Base-by-base conservation (phyloP, 1,140 invertebrate genomes). In the Coboldia fuscipes region DNA sequence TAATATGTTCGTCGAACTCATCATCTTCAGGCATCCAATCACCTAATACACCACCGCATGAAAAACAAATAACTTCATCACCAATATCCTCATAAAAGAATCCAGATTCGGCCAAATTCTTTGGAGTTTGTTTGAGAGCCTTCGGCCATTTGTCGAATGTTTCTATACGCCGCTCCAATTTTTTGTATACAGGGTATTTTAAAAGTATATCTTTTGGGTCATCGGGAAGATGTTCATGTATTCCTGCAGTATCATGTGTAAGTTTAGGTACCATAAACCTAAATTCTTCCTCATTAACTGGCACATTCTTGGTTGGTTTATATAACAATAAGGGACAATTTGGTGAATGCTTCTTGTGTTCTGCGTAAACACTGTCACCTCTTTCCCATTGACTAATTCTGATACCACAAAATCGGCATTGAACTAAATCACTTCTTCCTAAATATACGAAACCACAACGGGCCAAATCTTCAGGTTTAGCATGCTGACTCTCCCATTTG, bases 41-140 rank as follows among this genome's bases (percentile, higher is more conserved):
- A 47, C 81, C 81, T 1, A 90, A 56, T 1, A 80, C 81, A 13
- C 80, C 77, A 33, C 78, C 79, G 47, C 86, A 92, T 43, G 76
- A 72, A 47, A 79, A 89, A 45, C 86, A 92, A 15, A 78, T 62
- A 0, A 82, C 83, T 43, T 80, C 72, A 55, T 90, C 84, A 6
- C 72, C 72, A 29, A 69, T 66, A 43, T 82, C 82, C n/a, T 73
- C 75, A 43, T 89, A 92, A 51, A 72, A 92, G 53, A 92, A 92
- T 18, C 88, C 88, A 37, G 85, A 83, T 40, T 77, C 72, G 24
- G 79, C 78, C 14, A 94, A 57, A 31, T 75, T 62, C 30, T 72
- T 63, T 7, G 81, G 78, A 37, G 68, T 73, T 46, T 83, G 79
- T 34, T 66, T 69, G 51, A 83, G 68, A 22, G 62, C 61, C 16